phyloP scores from a whole-genome alignment of 2,113 vertebrate species.

The Fregetta grallaria region DNA sequence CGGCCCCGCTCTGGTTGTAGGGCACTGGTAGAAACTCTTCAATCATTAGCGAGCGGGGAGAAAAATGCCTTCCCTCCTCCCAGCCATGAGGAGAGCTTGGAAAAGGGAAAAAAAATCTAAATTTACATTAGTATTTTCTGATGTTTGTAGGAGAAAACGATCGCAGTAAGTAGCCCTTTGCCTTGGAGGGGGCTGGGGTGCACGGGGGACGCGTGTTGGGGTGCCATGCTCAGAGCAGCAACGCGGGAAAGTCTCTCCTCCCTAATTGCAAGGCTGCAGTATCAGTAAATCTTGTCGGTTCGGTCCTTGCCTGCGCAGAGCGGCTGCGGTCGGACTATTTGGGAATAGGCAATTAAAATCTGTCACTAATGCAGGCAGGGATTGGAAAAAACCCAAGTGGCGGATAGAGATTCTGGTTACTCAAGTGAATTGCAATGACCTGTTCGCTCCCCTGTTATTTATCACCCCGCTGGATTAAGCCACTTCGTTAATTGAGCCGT shows the following conservation, averaged over 20 bases:
- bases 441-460: conserved; percentile 25
- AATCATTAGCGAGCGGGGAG: fast-evolving
- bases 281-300: neutral
- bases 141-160: neutral
- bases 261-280: neutral
- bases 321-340: neutral
- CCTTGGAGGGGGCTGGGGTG: neutral
- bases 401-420: conserved; percentile 38
- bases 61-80: neutral
- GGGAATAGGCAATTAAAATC: conserved; percentile 24
- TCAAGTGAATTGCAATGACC: conserved; percentile 56
- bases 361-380: neutral
- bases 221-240: neutral
- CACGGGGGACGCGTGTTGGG: fast-evolving
- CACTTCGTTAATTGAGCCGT: neutral
- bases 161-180: neutral
- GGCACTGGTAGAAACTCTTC: neutral
- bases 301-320: neutral
- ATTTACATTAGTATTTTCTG: neutral
- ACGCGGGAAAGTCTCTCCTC: neutral
- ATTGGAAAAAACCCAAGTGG: conserved; percentile 8
- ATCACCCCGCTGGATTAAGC: conserved; percentile 27
- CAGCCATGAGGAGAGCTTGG: neutral
- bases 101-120: neutral
- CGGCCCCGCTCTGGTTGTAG: neutral